Conservation (phyloP, 30 jellyfish, hydroid and myxozoan genomes). For the Hydra vulgaris region DNA sequence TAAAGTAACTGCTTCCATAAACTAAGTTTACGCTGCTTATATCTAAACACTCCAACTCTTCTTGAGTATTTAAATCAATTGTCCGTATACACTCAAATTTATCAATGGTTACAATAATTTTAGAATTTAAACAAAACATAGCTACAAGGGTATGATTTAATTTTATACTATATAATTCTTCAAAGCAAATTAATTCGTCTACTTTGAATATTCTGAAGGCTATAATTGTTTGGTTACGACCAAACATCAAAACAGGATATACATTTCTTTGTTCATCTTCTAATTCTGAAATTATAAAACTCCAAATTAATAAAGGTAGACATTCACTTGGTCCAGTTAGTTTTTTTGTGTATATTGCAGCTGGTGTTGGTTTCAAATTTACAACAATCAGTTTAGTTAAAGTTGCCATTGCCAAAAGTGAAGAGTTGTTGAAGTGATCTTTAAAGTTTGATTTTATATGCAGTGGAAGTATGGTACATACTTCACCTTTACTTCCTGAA, state of each 20-base stretch:
- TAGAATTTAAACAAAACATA: slow-evolving; percentile 87
- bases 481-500: slow-evolving; percentile 99
- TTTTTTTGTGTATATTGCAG: slow-evolving; percentile 62
- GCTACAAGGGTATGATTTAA: slow-evolving; percentile 50
- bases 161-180: slow-evolving; percentile 51
- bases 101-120: slow-evolving; percentile 69
- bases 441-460: slow-evolving; percentile 76
- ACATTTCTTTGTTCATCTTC: slow-evolving; percentile 45
- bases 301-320: slow-evolving; percentile 87
- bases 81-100: slow-evolving; percentile 69
- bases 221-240: slow-evolving; percentile 65
- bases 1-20: slow-evolving; percentile 93
- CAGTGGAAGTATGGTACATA: slow-evolving; percentile 92
- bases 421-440: slow-evolving; percentile 62
- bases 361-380: slow-evolving; percentile 82
- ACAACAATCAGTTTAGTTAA: slow-evolving; percentile 80
- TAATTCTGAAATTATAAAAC: slow-evolving; percentile 64
- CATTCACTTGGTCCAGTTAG: slow-evolving; percentile 65
- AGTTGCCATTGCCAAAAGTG: slow-evolving; percentile 97
- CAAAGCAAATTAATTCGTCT: slow-evolving; percentile 45
- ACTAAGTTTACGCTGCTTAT: slow-evolving; percentile 80
- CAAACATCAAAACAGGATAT: slow-evolving; percentile 90
- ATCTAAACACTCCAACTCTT: slow-evolving; percentile 93
- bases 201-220: slow-evolving; percentile 55
- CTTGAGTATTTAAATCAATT: slow-evolving; percentile 65